phyloP scores from a whole-genome alignment of 2,113 vertebrate genomes.

The Montifringilla adamsi region DNA sequence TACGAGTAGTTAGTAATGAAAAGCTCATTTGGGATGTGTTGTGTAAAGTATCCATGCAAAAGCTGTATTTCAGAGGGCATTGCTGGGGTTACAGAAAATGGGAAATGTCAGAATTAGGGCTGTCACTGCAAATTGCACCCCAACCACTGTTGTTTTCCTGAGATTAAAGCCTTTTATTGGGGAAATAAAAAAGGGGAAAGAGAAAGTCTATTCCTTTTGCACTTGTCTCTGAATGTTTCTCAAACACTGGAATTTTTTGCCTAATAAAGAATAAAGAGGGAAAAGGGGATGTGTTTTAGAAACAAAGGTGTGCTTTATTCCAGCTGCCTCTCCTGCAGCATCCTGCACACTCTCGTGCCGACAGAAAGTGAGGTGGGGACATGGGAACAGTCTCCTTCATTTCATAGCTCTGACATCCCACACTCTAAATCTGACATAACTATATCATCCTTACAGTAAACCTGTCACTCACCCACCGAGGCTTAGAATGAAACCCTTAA shows the following conservation, averaged over 20 bases:
- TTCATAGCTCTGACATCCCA: not conserved
- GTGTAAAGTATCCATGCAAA: not conserved
- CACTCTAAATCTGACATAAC: constrained; percentile 14
- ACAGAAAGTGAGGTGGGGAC: not conserved
- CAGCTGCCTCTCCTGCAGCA: not conserved
- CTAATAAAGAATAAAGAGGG: not conserved
- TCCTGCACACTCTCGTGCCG: not conserved
- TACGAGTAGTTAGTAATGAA: constrained; percentile 38
- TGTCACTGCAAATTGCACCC: not conserved
- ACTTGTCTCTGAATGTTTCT: not conserved
- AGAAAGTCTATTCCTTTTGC: not conserved
- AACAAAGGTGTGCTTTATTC: not conserved
- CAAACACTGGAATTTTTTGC: not conserved
- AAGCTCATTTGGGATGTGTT: constrained; percentile 45
- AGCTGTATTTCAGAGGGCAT: not conserved
- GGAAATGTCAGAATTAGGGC: not conserved
- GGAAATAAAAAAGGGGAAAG: not conserved
- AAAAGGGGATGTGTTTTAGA: fast-evolving
- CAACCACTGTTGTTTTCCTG: not conserved
- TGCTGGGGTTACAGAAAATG: not conserved
- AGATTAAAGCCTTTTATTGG: not conserved
- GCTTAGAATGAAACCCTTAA: constrained; percentile 19
- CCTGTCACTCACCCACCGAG: constrained; percentile 12
- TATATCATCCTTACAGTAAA: not conserved
- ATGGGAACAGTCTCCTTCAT: not conserved